Evolutionary conservation across 2,888 invertebrate species (phyloP), one percentile per base, ranked within the genome.

Genomic region (Cheilosia pagana): DNA sequence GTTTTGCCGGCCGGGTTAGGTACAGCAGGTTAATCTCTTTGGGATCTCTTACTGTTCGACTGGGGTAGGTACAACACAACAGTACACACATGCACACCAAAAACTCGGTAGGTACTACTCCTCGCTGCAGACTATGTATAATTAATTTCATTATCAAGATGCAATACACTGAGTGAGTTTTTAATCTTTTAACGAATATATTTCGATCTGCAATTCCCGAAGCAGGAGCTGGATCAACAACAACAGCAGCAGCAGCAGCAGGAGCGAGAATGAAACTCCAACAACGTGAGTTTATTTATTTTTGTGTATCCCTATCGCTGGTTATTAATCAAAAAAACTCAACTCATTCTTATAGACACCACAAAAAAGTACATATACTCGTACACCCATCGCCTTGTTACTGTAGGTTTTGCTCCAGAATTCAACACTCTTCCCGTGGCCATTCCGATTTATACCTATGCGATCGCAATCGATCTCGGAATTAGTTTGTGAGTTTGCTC

Each of bases 111-210:
- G 50, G 48, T 57, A 63, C 70, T 50, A 59, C 65, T 79, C 53
- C 48, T 67, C 48, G 53, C 68, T 71, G 65, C 75, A 75, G 87
- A 87, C 87, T 87, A 86, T 87, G 88, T 88, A 88, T 88, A 88
- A 88, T 88, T 88, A 88, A 88, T 88, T 87, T 88, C 59, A 75
- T 85, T 88, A 88, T 88, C 88, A 87, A 87, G 88, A 87, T 88
- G 87, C 87, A 87, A 88, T 83, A 86, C 86, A 87, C 82, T 82
- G 82, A 86, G 82, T 82, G 77, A 86, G 86, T 87, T 87, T 83
- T 86, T 82, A 86, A 87, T 87, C 87, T 87, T 81, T 87, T 87
- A 87, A 87, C 87, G 87, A 87, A 87, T 87, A 87, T 87, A 87
- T 87, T 87, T 86, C 83, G 87, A 87, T 87, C 87, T 87, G 85